Evolutionary conservation across 37 sponge, comb jelly and placozoan species (phyloP).

Genomic region (Cladorhizidae sp.): DNA sequence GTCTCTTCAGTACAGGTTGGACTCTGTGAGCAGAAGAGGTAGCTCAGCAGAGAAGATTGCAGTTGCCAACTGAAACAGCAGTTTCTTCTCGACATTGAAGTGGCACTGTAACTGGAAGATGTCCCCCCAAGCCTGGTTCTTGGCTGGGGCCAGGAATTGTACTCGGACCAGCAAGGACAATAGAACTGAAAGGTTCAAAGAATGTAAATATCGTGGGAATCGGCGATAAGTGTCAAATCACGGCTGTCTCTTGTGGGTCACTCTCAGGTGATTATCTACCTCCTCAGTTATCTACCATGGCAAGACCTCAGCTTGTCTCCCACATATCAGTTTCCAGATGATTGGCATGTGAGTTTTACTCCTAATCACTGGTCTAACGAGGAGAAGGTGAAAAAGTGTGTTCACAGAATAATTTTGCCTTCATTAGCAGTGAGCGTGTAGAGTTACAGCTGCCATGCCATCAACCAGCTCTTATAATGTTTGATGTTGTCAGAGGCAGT

Average conservation of each 20-base stretch:
- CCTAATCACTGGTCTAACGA: neutral
- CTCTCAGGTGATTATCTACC: conserved; percentile 1
- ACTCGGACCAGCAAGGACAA: neutral
- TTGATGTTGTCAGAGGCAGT: too few species aligned
- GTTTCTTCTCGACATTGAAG: neutral
- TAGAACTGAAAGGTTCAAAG: neutral
- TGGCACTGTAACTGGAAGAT: neutral
- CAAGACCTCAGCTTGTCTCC: neutral
- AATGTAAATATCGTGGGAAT: neutral
- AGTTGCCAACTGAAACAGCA: neutral
- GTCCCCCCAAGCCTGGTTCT: neutral
- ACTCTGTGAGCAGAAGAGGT: too few species aligned
- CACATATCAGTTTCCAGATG: neutral
- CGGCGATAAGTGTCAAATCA: neutral
- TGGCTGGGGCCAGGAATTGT: neutral
- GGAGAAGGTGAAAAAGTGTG: neutral
- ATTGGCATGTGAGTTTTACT: neutral
- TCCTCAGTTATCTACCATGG: neutral
- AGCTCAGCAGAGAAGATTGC: too few species aligned
- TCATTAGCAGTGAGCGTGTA: too few species aligned
- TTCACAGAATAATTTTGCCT: too few species aligned
- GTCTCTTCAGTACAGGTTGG: too few species aligned
- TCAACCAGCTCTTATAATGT: too few species aligned
- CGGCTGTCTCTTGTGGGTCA: neutral
- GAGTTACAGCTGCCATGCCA: too few species aligned